Percentiles rank a stretch among this genome's conserved stretches.
Conservation (phyloP, 2,888 invertebrate species). For the Acrocera orbiculus region DNA sequence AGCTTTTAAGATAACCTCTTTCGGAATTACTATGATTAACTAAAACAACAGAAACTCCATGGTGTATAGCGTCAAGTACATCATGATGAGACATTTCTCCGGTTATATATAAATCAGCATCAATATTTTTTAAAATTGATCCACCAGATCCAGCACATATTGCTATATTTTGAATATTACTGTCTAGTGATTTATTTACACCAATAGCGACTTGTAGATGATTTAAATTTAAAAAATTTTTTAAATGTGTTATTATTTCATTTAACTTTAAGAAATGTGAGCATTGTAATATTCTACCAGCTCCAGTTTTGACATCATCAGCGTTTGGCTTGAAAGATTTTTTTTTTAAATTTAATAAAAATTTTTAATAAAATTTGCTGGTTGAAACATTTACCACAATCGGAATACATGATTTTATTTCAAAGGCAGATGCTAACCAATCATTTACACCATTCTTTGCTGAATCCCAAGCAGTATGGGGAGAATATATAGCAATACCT, state of each 20-base stretch:
- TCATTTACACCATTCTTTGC: conserved; percentile 76
- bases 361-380: too few relatives aligned
- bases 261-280: too few relatives aligned
- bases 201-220: too few relatives aligned
- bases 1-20: conserved; percentile 77
- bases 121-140: conserved; percentile 50
- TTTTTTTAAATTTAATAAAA: too few relatives aligned
- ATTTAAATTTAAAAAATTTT: too few relatives aligned
- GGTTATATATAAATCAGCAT: conserved; percentile 69
- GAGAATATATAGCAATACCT: conserved; percentile 77
- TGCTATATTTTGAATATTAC: conserved; percentile 45
- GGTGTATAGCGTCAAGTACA: conserved; percentile 67
- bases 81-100: conserved; percentile 95
- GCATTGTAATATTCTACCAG: too few relatives aligned
- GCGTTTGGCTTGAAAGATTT: too few relatives aligned
- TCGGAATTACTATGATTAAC: conserved; percentile 92
- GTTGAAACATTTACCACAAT: too few relatives aligned
- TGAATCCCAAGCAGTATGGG: conserved; percentile 83
- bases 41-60: conserved; percentile 61
- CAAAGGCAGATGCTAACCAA: conserved; percentile 53
- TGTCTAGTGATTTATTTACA: conserved; percentile 24
- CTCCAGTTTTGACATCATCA: too few relatives aligned
- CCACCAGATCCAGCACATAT: conserved; percentile 83
- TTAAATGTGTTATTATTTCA: too few relatives aligned
- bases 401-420: conserved; percentile 12